These are phyloP conservation scores for Willisornis vidua DNA, from an alignment of 2,113 vertebrate species.

Conservation along the genomic window DNA sequence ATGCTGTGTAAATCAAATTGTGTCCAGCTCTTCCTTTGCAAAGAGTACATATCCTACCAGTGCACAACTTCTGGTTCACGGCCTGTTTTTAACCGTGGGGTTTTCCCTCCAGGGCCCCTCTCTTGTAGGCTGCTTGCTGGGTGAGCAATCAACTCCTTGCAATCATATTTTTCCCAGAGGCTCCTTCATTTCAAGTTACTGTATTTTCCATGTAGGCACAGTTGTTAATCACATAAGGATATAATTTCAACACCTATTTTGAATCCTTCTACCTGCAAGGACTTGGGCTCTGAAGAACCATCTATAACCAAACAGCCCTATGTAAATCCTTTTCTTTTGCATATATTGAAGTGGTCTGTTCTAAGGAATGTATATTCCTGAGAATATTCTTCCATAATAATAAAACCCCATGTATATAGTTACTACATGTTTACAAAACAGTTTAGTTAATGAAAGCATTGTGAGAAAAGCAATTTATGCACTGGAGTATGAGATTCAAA, in stretches of 20 bases:
- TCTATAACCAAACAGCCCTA: neutral
- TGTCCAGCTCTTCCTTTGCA: neutral
- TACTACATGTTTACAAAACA: neutral
- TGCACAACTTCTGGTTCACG: neutral
- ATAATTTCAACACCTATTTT: neutral
- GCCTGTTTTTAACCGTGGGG: neutral
- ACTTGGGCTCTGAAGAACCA: neutral
- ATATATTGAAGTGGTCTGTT: neutral
- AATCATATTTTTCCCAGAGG: neutral
- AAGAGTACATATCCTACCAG: rapidly evolving
- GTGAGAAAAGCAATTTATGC: neutral
- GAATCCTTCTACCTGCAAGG: neutral
- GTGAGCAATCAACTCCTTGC: neutral
- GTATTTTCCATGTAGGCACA: neutral
- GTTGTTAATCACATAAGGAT: neutral
- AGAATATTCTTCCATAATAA: neutral
- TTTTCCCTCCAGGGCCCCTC: neutral
- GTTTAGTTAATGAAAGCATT: neutral
- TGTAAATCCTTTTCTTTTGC: neutral
- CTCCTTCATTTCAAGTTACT: neutral
- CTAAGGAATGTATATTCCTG: neutral
- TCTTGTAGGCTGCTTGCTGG: neutral
- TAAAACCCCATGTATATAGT: neutral
- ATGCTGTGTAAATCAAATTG: neutral
- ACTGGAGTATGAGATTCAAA: neutral